Conservation (phyloP, 2,888 invertebrate genomes). For the Calliopum simillimum region DNA sequence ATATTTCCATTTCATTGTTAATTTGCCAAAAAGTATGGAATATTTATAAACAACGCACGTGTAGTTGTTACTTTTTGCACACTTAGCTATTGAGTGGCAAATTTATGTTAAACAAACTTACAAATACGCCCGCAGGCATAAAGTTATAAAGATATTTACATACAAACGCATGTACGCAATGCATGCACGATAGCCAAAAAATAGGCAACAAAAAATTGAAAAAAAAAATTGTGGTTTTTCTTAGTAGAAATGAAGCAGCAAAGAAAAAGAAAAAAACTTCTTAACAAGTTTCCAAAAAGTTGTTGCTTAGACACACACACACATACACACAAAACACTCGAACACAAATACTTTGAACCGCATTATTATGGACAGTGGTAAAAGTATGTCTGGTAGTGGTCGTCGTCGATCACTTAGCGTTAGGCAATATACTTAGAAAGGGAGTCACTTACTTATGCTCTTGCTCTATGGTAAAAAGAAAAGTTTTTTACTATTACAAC, state of each 20-base stretch:
- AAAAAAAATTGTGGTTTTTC: neutral
- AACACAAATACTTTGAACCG: neutral
- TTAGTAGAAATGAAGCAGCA: neutral
- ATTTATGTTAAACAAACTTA: constrained; percentile 12
- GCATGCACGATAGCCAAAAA: constrained; percentile 5
- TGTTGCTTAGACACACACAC: constrained; percentile 7
- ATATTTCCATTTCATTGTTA: no score
- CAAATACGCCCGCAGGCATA: neutral
- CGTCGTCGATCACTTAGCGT: neutral
- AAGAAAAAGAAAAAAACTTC: neutral
- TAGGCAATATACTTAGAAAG: no score
- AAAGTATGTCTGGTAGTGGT: neutral
- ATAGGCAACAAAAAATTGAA: neutral
- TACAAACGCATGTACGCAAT: no score
- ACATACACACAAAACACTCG: neutral
- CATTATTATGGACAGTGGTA: neutral
- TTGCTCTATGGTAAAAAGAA: neutral
- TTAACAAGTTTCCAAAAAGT: constrained; percentile 11
- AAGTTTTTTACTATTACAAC: neutral
- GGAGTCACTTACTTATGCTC: no score
- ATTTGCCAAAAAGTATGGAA: no score
- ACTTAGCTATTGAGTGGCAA: neutral
- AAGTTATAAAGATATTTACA: neutral
- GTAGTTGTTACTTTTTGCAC: neutral
- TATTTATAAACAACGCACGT: neutral